Conservation (phyloP, 2,888 invertebrate genomes). For the Drosophila leonis region DNA sequence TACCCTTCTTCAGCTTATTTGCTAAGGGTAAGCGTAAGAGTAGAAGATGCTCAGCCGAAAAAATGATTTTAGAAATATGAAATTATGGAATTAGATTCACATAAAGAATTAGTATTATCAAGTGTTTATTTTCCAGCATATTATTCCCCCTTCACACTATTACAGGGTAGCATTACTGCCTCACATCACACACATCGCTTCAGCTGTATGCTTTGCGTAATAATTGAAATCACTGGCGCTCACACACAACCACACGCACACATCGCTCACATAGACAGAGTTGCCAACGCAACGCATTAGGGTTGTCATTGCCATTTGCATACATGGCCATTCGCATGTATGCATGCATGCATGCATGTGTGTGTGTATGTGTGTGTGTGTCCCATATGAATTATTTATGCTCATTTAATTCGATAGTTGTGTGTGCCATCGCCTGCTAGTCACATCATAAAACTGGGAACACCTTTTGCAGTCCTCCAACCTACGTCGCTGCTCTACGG, state of each 20-base stretch:
- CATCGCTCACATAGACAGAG: slow-evolving; percentile 14
- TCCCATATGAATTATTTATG: slow-evolving; percentile 75
- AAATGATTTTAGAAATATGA: no score
- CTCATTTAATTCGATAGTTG: slow-evolving; percentile 74
- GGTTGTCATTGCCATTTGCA: slow-evolving; percentile 73
- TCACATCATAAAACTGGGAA: slow-evolving; percentile 44
- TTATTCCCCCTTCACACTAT: background rate
- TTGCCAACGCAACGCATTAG: slow-evolving; percentile 55
- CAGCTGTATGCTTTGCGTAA: slow-evolving; percentile 32
- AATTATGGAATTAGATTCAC: background rate
- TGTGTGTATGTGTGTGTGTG: slow-evolving; percentile 3
- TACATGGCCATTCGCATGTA: slow-evolving; percentile 19
- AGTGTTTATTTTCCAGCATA: background rate
- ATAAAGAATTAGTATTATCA: background rate
- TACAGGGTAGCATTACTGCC: background rate
- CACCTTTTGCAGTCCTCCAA: slow-evolving; percentile 26
- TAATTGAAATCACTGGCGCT: slow-evolving; percentile 72
- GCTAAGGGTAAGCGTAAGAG: background rate
- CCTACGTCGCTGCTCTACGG: background rate
- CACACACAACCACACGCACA: background rate
- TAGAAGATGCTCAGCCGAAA: background rate
- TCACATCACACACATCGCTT: background rate
- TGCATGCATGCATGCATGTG: background rate
- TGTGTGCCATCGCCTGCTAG: slow-evolving; percentile 37
- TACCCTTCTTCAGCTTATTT: background rate